Evolutionary conservation across 2,888 invertebrate genomes (phyloP).

Genomic region (Stegana nigrithorax): DNA sequence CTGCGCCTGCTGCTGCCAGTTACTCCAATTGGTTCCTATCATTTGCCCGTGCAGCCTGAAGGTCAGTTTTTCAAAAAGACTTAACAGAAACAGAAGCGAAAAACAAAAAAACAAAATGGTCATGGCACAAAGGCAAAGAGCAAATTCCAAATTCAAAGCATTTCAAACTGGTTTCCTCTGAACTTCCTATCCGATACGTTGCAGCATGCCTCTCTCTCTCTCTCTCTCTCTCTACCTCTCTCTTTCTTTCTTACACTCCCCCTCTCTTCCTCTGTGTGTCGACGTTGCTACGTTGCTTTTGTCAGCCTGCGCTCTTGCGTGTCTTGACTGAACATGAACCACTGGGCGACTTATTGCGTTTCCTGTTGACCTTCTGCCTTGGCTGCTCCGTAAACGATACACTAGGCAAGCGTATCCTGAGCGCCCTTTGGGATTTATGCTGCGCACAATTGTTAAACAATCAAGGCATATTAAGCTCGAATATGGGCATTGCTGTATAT

Average conservation of each 20-base stretch:
- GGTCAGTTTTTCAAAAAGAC: conserved; percentile 40
- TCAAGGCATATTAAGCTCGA: conserved; percentile 31
- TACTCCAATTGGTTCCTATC: too few species aligned
- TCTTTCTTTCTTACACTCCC: neutral
- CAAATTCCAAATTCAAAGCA: conserved; percentile 16
- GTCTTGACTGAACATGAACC: conserved; percentile 30
- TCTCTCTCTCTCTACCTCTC: too few species aligned
- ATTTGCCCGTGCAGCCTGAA: conserved; percentile 34
- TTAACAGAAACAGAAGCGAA: neutral
- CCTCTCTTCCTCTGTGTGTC: neutral
- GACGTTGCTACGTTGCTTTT: neutral
- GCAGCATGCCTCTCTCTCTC: too few species aligned
- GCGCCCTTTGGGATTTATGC: neutral
- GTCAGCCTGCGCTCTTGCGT: too few species aligned
- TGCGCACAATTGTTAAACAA: conserved; percentile 27
- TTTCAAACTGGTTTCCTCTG: conserved; percentile 42
- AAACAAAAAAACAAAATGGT: conserved; percentile 42
- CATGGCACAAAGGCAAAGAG: conserved; percentile 5
- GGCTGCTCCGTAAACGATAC: neutral
- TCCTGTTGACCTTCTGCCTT: conserved; percentile 50
- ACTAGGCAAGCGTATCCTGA: neutral
- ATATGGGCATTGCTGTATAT: neutral
- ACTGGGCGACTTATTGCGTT: conserved; percentile 55
- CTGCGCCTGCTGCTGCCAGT: too few species aligned
- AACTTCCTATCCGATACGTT: conserved; percentile 47